Evolutionary conservation across 2,888 invertebrate genomes (phyloP).

Genomic region (Orchestes rusci): DNA sequence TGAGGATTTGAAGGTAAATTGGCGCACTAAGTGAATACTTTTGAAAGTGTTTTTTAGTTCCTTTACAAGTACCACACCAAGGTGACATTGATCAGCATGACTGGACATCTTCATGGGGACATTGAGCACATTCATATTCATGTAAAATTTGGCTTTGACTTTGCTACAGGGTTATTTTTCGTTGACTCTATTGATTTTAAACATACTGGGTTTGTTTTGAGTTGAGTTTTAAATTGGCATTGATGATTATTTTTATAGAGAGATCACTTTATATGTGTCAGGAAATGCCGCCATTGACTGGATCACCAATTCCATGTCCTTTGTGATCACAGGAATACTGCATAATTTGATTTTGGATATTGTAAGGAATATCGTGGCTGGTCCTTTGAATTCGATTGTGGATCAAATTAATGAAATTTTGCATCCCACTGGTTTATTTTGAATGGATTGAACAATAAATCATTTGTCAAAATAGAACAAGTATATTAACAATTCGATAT

Average conservation of each 20-base stretch:
- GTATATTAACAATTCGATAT: not conserved
- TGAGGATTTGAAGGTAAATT: conserved; percentile 11
- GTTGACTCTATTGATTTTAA: conserved; percentile 30
- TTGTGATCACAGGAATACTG: conserved; percentile 45
- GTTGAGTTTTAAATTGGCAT: no score
- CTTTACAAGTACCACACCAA: conserved; percentile 47
- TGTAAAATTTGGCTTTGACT: conserved; percentile 29
- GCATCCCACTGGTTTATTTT: no score
- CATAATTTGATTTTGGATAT: conserved; percentile 45
- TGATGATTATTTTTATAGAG: no score
- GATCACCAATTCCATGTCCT: conserved; percentile 43
- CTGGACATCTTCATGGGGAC: conserved; percentile 44
- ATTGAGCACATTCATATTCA: conserved; percentile 34
- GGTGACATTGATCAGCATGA: conserved; percentile 49
- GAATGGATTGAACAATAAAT: no score
- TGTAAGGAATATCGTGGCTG: conserved; percentile 43
- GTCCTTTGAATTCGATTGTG: conserved; percentile 39
- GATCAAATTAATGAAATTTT: conserved; percentile 40
- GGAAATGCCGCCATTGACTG: conserved; percentile 26
- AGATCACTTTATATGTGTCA: conserved; percentile 21
- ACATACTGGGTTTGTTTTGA: conserved; percentile 34
- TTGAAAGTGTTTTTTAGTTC: conserved; percentile 36
- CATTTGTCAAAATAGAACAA: not conserved
- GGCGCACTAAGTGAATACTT: no score
- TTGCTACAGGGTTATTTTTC: conserved; percentile 22